Evolutionary conservation across 2,888 invertebrate species (phyloP).

Genomic region (Sabellastarte sp.): DNA sequence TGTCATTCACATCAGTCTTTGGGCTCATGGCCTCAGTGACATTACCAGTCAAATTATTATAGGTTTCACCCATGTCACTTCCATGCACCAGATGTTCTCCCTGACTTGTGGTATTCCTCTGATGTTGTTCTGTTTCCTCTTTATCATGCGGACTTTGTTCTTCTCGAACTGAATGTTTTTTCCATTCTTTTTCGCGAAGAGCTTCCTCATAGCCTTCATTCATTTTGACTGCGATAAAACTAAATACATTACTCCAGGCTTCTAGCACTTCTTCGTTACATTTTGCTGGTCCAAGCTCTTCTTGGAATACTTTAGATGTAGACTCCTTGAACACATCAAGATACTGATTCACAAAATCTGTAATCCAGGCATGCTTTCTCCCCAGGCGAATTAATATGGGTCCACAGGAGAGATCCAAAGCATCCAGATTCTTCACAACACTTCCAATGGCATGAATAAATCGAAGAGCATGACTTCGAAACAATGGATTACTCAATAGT

Average conservation of each 20-base stretch:
- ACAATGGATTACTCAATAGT: constrained; percentile 28
- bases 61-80: too few relatives aligned
- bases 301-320: background rate
- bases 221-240: constrained; percentile 1
- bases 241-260: background rate
- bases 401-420: constrained; percentile 28
- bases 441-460: constrained; percentile 49
- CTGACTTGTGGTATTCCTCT: too few relatives aligned
- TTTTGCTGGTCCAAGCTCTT: background rate
- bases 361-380: background rate
- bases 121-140: too few relatives aligned
- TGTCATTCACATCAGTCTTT: too few relatives aligned
- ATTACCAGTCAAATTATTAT: too few relatives aligned
- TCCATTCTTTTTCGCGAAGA: too few relatives aligned
- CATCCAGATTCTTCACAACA: constrained; percentile 36
- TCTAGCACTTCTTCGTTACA: background rate
- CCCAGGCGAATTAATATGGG: constrained; percentile 35
- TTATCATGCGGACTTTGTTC: too few relatives aligned
- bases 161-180: too few relatives aligned
- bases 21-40: too few relatives aligned
- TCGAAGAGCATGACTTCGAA: constrained; percentile 43
- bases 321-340: background rate
- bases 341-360: background rate
- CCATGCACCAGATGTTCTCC: too few relatives aligned
- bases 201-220: background rate